Evolutionary conservation across 1,140 invertebrate species (phyloP).

Genomic region (Gryon sp.): DNA sequence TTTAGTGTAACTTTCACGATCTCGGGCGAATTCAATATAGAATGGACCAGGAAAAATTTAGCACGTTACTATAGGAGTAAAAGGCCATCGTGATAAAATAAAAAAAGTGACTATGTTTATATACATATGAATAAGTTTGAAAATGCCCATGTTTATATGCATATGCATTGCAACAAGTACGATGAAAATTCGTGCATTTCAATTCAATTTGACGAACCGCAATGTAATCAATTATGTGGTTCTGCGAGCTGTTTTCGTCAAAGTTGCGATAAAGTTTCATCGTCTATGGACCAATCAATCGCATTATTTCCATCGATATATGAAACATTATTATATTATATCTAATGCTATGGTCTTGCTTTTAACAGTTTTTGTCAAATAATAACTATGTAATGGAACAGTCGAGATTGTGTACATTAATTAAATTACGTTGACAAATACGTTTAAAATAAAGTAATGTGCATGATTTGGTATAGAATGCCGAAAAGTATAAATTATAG

Average conservation of each 20-base stretch:
- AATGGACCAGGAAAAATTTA: slow-evolving; percentile 11
- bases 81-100: slow-evolving; percentile 12
- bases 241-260: slow-evolving; percentile 17
- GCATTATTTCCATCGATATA: too few relatives aligned
- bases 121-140: too few relatives aligned
- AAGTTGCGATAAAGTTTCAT: slow-evolving; percentile 10
- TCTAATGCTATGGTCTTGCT: background rate
- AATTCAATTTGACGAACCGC: slow-evolving; percentile 14
- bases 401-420: too few relatives aligned
- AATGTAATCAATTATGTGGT: slow-evolving; percentile 32
- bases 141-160: too few relatives aligned
- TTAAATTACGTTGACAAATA: too few relatives aligned
- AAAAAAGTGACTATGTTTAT: slow-evolving; percentile 14
- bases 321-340: background rate
- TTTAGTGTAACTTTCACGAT: slow-evolving; percentile 48
- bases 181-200: slow-evolving; percentile 10
- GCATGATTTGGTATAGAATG: too few relatives aligned
- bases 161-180: background rate
- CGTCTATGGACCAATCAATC: slow-evolving; percentile 8
- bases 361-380: background rate
- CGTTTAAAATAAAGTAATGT: too few relatives aligned
- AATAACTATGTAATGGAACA: too few relatives aligned
- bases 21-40: slow-evolving; percentile 28
- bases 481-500: too few relatives aligned
- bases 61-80: background rate